Evolutionary conservation across 37 sponge, comb jelly and placozoan genomes (phyloP), one percentile per base, ranked within the genome.

Genomic region (Ianthella basta): DNA sequence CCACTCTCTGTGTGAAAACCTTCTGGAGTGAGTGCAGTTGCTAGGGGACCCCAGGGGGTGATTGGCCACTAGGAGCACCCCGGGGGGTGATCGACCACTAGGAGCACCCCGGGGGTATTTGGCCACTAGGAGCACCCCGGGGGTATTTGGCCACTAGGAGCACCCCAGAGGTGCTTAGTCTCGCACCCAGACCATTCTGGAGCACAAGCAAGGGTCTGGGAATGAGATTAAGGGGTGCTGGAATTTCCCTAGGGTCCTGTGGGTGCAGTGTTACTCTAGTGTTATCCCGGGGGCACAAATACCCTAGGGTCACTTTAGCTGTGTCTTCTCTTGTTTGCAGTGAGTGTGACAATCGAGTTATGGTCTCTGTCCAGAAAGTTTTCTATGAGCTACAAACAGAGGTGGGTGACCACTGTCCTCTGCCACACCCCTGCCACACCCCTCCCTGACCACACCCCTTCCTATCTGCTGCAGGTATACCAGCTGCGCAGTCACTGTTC

Each of bases 401-500:
- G 78, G 78, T 75, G n/a, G 2, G 73, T 72, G 20, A n/a, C 73
- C 37, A 3, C 37, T 41, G 41, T 10, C 14, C 64, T 10, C 64
- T 29, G 64, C 24, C 29, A n/a, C 64, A 61, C 25, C 64, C 29
- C 29, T 4, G 24, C 29, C 14, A 27, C 64, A 61, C 24, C 25
- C 64, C 50, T 44, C 50, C 50, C 8, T 44, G 50, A 44, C 50
- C 29, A 6, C 18, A 69, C 70, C 29, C 34, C 54, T 53, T 59
- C 1, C 61, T 57, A 80, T 20, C 18, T 36, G 35, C 81, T 80
- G 61, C 50, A 60, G 10, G 87, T 89, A 65, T 79, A 89, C 32
- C 56, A 74, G 54, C 50, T 92, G 27, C 56, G 44, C 0, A 65
- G 84, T 25, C 84, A 89, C 67, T 84, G 85, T 50, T 80, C 83